Percentiles rank a stretch among this genome's conserved stretches.
phyloP scores from a whole-genome alignment of 2,888 invertebrate genomes.

The Celastrina argiolus region DNA sequence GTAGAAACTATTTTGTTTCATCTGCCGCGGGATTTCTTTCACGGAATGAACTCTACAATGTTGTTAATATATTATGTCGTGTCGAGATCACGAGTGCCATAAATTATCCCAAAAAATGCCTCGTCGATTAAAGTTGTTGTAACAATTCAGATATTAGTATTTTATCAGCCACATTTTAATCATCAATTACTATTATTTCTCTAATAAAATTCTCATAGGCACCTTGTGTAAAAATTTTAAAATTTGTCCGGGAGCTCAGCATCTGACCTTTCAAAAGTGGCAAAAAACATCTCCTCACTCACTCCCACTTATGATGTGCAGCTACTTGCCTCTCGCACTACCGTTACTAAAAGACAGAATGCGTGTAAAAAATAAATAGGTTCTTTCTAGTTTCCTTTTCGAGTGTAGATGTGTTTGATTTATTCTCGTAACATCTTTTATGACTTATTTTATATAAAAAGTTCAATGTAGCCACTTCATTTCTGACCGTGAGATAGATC shows the following conservation, averaged over 20 bases:
- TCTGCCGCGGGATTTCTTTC: too few relatives aligned
- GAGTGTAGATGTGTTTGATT: conserved; percentile 38
- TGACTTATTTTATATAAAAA: conserved; percentile 9
- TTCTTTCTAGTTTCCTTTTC: conserved; percentile 49
- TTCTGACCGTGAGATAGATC: not conserved
- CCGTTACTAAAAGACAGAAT: conserved; percentile 60
- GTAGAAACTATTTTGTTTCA: too few relatives aligned
- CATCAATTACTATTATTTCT: not conserved
- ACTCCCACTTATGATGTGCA: conserved; percentile 32
- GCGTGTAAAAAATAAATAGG: conserved; percentile 52
- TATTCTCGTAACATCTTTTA: conserved; percentile 14
- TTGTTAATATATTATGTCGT: too few relatives aligned
- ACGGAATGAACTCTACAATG: too few relatives aligned
- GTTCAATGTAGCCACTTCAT: not conserved
- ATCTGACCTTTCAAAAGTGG: conserved; percentile 35
- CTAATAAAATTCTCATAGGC: not conserved
- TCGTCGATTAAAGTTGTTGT: too few relatives aligned
- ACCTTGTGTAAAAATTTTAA: conserved; percentile 15
- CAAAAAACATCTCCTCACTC: conserved; percentile 44
- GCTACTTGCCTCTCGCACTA: conserved; percentile 36
- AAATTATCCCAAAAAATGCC: too few relatives aligned
- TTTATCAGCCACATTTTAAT: too few relatives aligned
- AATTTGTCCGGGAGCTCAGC: conserved; percentile 7
- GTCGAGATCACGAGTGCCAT: too few relatives aligned
- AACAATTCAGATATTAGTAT: too few relatives aligned